Evolutionary conservation across 2,888 invertebrate species (phyloP).

Genomic region (Megalurothrips usitatus): DNA sequence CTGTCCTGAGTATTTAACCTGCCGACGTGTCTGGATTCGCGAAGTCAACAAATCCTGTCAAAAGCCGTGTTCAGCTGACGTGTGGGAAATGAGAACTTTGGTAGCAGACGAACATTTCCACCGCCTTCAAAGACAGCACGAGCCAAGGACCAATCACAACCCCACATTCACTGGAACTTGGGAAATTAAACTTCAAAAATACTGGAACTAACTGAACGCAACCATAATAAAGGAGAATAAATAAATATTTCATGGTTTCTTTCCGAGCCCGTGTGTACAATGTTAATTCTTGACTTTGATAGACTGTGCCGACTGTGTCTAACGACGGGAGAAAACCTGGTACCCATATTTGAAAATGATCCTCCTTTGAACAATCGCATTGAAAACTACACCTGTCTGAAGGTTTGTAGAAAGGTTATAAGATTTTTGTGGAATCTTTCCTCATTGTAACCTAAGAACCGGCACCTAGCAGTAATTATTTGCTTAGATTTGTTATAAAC

Average conservation of each 20-base stretch:
- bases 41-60: constrained; percentile 5
- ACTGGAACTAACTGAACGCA: not conserved
- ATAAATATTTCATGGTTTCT: not conserved
- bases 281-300: constrained; percentile 4
- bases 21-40: not conserved
- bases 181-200: too few species aligned
- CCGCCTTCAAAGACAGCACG: too few species aligned
- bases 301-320: not conserved
- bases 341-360: not conserved
- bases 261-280: not conserved
- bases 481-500: too few species aligned
- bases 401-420: not conserved
- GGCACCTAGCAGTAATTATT: too few species aligned
- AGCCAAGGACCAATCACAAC: too few species aligned
- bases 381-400: not conserved
- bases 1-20: not conserved
- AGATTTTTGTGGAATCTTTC: too few species aligned
- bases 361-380: not conserved
- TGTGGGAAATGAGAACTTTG: not conserved
- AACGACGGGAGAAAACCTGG: not conserved
- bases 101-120: not conserved
- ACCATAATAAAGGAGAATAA: not conserved
- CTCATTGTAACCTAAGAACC: too few species aligned
- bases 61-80: not conserved
- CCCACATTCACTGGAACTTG: too few species aligned